phyloP scores from a whole-genome alignment of 1,140 invertebrate species.

The Hylaeus volcanicus region DNA sequence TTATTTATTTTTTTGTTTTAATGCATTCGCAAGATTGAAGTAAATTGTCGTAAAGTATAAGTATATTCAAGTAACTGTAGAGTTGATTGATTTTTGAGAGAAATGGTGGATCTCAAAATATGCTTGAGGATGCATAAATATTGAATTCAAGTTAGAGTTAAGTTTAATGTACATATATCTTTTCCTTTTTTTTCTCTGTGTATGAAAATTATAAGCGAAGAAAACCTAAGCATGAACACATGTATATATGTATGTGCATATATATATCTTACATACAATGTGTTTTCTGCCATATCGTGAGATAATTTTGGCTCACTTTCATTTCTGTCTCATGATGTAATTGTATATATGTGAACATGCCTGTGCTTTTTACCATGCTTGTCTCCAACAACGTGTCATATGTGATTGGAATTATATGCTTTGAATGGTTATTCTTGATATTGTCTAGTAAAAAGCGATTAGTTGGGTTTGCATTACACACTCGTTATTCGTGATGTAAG shows the following conservation, averaged over 20 bases:
- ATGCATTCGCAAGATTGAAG: conserved; percentile 80
- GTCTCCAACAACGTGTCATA: conserved; percentile 59
- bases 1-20: conserved; percentile 75
- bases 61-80: conserved; percentile 79
- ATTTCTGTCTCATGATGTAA: conserved; percentile 50
- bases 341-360: conserved; percentile 60
- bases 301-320: conserved; percentile 30
- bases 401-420: conserved; percentile 58
- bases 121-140: conserved; percentile 70
- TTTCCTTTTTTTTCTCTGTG: conserved; percentile 39
- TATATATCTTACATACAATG: conserved; percentile 53
- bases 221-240: conserved; percentile 60
- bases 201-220: conserved; percentile 23
- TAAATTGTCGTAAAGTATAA: conserved; percentile 80
- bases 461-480: conserved; percentile 42
- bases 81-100: conserved; percentile 74
- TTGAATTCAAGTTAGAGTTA: conserved; percentile 54
- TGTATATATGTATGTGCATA: conserved; percentile 57
- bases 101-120: conserved; percentile 79
- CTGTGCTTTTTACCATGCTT: conserved; percentile 65
- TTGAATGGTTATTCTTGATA: conserved; percentile 64
- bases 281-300: conserved; percentile 47
- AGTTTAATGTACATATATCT: conserved; percentile 47
- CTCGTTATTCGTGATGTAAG: conserved; percentile 32
- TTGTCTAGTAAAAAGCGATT: conserved; percentile 40